A percentile compares a stretch with the other conserved stretches of the same genome.
Conservation (phyloP, 1,140 invertebrate genomes). For the Bombus breviceps region DNA sequence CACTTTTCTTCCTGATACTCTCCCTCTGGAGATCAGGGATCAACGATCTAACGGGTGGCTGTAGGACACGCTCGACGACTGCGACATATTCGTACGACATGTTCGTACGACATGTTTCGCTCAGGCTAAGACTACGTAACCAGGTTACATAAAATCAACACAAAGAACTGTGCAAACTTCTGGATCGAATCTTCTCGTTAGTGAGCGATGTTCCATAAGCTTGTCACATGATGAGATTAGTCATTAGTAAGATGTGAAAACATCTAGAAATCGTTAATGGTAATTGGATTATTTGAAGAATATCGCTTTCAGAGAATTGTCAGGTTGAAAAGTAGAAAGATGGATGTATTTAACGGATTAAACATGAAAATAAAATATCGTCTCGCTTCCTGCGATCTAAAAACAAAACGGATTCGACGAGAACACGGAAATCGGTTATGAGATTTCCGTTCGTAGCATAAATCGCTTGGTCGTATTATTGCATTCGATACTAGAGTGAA, state of each 20-base stretch:
- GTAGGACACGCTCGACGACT: neutral
- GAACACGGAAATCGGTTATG: slow-evolving; percentile 16
- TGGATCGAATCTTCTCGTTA: neutral
- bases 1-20: slow-evolving; percentile 63
- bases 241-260: neutral
- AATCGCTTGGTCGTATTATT: neutral
- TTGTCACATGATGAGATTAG: neutral
- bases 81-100: neutral
- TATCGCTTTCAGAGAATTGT: neutral
- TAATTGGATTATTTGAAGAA: neutral
- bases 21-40: slow-evolving; percentile 10
- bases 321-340: neutral
- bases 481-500: neutral
- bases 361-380: neutral
- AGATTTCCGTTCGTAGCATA: neutral
- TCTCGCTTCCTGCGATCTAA: slow-evolving; percentile 7
- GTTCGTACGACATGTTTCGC: neutral
- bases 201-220: neutral
- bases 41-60: slow-evolving; percentile 30
- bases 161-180: neutral
- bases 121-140: neutral
- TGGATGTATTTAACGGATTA: neutral
- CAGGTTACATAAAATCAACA: slow-evolving; percentile 18
- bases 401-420: slow-evolving; percentile 13
- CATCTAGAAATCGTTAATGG: neutral